Evolutionary conservation across 2,113 vertebrate genomes (phyloP), one percentile per base, ranked within the genome.

Genomic region (Scomber japonicus): DNA sequence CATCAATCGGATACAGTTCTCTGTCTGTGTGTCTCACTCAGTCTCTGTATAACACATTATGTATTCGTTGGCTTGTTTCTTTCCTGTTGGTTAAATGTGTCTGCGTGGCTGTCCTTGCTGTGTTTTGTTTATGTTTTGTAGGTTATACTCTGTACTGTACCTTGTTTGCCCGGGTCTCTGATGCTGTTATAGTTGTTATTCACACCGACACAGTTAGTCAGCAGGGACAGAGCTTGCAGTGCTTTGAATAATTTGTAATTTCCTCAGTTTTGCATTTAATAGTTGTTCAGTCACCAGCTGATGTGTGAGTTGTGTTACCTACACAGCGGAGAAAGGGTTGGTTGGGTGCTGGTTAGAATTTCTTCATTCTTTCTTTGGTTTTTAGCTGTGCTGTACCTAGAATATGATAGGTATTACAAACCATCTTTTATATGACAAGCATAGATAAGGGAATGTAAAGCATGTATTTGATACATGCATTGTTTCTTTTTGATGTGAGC

Each of bases 231-330:
- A 15, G 67, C 31, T 17, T 54, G 13, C 15, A 21, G 15, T 50
- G 15, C 13, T 19, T 50, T 48, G 11, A 66, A 24, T 53, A 3
- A 19, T n/a, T 53, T 50, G 2, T 5, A 4, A 24, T 24, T 27
- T 50, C 30, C 44, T 24, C n/a, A 67, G 3, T 15, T 54, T 54
- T 79, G 55, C 14, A 61, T 61, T n/a, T 46, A 35, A 45, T 56
- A 15, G 16, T 21, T 5, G 0, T 64, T 79, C 0, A 46, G 17
- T 78, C 31, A 82, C 71, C 24, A 57, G 67, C 54, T 72, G 66
- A 31, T 56, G 40, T 56, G 9, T 45, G 65, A 60, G 70, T 45
- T 65, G 40, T 60, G 50, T 40, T 40, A 73, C 63, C 44, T n/a
- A 61, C 31, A 9, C 3, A 54, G 68, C 21, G 68, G 31, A 71